Conservation (phyloP, 2,888 invertebrate genomes). For the Prosopocoilus inquinatus region DNA sequence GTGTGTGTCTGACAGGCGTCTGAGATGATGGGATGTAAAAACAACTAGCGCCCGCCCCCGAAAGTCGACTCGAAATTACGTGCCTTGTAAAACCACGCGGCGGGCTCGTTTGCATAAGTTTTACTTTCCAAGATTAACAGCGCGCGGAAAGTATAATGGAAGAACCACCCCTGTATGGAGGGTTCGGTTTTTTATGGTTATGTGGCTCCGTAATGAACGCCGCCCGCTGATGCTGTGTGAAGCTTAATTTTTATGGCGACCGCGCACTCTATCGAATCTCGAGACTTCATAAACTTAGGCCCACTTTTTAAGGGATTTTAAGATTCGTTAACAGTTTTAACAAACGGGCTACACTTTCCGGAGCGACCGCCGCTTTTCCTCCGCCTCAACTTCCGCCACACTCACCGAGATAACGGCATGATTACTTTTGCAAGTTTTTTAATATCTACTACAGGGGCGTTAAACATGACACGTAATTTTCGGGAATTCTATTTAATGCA, state of each 20-base stretch:
- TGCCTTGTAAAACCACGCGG: constrained; percentile 52
- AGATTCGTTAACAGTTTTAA: constrained; percentile 52
- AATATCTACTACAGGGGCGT: constrained; percentile 46
- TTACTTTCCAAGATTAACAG: constrained; percentile 53
- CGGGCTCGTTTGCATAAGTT: constrained; percentile 53
- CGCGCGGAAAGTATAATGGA: constrained; percentile 50
- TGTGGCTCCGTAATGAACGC: constrained; percentile 47
- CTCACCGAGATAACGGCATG: constrained; percentile 35
- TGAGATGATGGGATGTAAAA: constrained; percentile 41
- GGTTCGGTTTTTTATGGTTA: constrained; percentile 46
- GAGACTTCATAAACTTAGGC: constrained; percentile 47
- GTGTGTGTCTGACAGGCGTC: constrained; percentile 43
- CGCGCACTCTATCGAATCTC: constrained; percentile 41
- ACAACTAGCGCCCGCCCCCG: constrained; percentile 31
- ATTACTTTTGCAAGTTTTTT: constrained; percentile 49
- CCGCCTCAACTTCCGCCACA: constrained; percentile 22
- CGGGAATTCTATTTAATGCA: constrained; percentile 43
- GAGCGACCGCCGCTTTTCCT: constrained; percentile 34
- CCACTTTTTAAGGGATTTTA: constrained; percentile 51
- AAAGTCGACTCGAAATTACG: constrained; percentile 43
- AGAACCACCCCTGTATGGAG: constrained; percentile 33
- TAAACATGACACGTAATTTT: constrained; percentile 45
- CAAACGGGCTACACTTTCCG: constrained; percentile 46
- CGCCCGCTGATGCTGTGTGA: constrained; percentile 41
- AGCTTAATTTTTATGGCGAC: constrained; percentile 50